A percentile compares a stretch with the other conserved stretches of the same genome.
phyloP scores from a whole-genome alignment of 2,888 invertebrate species.

The Cerastis rubricosa region DNA sequence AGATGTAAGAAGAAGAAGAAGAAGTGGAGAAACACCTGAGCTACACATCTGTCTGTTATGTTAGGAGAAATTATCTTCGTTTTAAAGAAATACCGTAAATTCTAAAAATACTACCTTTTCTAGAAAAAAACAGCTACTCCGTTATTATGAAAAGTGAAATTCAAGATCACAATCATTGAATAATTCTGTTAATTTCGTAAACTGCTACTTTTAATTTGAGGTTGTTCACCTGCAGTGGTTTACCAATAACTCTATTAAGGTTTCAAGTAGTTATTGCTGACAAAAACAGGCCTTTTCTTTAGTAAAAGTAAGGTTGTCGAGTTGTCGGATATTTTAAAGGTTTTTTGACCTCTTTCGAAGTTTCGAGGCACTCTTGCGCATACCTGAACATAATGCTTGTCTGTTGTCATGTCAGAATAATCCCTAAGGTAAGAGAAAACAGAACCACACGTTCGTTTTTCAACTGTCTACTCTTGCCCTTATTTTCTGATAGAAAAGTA shows the following conservation, averaged over 20 bases:
- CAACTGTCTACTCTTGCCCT: not conserved
- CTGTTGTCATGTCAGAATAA: not conserved
- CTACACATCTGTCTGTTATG: not conserved
- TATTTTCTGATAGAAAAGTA: not conserved
- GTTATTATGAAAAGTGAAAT: conserved; percentile 38
- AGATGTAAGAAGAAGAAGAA: not conserved
- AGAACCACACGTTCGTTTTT: not conserved
- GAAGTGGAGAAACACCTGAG: not conserved
- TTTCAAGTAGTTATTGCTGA: not conserved
- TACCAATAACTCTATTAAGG: conserved; percentile 30
- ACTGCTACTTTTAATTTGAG: conserved; percentile 11
- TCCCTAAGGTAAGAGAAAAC: not conserved
- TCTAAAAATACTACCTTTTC: conserved; percentile 9
- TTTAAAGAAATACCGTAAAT: conserved; percentile 14
- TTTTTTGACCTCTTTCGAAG: conserved; percentile 8
- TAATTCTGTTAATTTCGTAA: conserved; percentile 13
- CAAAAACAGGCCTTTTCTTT: conserved; percentile 14
- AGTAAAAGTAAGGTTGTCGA: conserved; percentile 51
- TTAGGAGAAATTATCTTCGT: not conserved
- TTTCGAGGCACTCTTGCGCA: conserved; percentile 11
- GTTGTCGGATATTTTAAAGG: conserved; percentile 15
- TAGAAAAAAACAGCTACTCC: not conserved
- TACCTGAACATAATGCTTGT: not conserved
- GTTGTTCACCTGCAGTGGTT: conserved; percentile 4
- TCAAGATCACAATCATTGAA: conserved; percentile 36